Conservation (phyloP, 1,140 invertebrate genomes). For the Hirudo medicinalis region DNA sequence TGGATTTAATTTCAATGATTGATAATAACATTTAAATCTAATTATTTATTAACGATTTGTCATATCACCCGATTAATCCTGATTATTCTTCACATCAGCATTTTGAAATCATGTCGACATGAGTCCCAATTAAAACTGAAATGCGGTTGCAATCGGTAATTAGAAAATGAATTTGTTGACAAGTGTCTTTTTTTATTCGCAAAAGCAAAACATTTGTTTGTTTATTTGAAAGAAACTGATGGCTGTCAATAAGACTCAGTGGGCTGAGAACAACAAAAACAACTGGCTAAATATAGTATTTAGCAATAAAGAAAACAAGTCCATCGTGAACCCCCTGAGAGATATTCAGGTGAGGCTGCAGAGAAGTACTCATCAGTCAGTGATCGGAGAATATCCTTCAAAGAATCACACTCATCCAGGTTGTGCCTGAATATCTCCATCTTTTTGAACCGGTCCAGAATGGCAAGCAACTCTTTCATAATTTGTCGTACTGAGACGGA, state of each 20-base stretch:
- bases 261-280: background rate
- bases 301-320: background rate
- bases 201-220: background rate
- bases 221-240: background rate
- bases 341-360: conserved; percentile 79
- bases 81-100: too few species aligned
- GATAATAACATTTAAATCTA: too few species aligned
- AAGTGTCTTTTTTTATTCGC: too few species aligned
- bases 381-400: conserved; percentile 75
- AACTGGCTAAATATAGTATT: background rate
- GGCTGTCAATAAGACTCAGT: background rate
- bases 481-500: conserved; percentile 82
- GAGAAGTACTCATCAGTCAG: conserved; percentile 88
- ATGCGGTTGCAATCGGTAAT: too few species aligned
- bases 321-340: conserved; percentile 46
- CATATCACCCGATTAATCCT: too few species aligned
- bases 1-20: too few species aligned
- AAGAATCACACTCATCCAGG: conserved; percentile 76
- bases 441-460: conserved; percentile 86
- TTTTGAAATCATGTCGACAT: too few species aligned
- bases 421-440: conserved; percentile 64
- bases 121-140: too few species aligned
- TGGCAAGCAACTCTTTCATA: conserved; percentile 85
- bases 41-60: too few species aligned
- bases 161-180: too few species aligned